These are phyloP conservation scores for Urophycis tenuis DNA, from an alignment of 2,797 vertebrate genomes.

Conservation along the genomic window DNA sequence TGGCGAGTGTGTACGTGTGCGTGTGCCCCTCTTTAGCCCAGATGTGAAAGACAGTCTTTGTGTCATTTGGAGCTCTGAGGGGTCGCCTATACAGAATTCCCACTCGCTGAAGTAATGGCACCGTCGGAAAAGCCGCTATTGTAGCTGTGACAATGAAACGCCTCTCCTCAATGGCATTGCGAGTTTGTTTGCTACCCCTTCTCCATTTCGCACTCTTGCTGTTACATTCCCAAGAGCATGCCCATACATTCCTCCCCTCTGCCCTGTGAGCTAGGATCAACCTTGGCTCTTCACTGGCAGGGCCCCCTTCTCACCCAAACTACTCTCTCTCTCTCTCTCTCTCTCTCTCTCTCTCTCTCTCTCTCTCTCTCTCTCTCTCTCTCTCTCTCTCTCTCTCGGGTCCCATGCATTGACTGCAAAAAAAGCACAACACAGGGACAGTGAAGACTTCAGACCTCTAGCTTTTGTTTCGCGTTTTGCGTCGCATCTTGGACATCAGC, in stretches of 20 bases:
- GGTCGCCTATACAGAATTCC: conserved; percentile 87
- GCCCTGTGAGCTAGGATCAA: conserved; percentile 64
- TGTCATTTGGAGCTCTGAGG: conserved; percentile 64
- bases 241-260: conserved; percentile 75
- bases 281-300: conserved; percentile 45
- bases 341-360: conserved; percentile 37
- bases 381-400: neutral
- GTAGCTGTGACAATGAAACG: conserved; percentile 80
- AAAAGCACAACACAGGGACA: neutral
- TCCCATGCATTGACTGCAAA: neutral
- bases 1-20: conserved; percentile 52
- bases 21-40: conserved; percentile 63
- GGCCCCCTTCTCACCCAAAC: conserved; percentile 53
- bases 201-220: conserved; percentile 72
- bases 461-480: neutral
- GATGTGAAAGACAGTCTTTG: conserved; percentile 76
- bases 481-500: neutral
- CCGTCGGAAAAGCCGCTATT: conserved; percentile 79
- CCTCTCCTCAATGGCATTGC: conserved; percentile 71
- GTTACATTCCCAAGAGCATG: conserved; percentile 73
- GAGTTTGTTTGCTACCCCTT: conserved; percentile 74
- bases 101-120: conserved; percentile 93
- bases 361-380: neutral
- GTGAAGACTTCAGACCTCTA: neutral
- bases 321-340: conserved; percentile 9